Conservation (phyloP, 2,113 vertebrate genomes). For the Takifugu flavidus region DNA sequence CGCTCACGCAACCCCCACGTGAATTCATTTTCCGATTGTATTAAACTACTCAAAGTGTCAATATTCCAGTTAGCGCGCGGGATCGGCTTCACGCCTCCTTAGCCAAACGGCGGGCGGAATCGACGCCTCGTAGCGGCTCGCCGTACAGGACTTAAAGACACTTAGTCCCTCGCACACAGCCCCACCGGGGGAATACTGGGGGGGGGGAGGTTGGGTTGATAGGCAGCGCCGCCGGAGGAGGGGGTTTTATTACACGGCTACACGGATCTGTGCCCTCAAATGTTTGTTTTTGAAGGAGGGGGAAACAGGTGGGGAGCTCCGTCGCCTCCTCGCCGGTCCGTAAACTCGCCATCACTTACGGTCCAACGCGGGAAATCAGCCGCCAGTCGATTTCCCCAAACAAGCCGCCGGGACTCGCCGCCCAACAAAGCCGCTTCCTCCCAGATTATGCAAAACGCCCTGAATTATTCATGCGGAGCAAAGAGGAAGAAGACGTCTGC, state of each 20-base stretch:
- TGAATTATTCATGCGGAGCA: constrained; percentile 71
- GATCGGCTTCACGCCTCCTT: constrained; percentile 6
- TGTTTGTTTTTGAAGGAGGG: too few species aligned
- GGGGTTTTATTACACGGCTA: constrained; percentile 35
- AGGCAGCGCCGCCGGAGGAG: constrained; percentile 43
- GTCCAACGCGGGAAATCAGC: too few species aligned
- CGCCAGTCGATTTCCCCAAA: too few species aligned
- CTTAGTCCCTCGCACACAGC: constrained; percentile 48
- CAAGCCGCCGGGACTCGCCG: too few species aligned
- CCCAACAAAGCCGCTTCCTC: too few species aligned
- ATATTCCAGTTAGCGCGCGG: neutral
- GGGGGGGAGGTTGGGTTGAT: constrained; percentile 21
- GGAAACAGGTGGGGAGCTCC: too few species aligned
- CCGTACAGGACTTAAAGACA: constrained; percentile 32
- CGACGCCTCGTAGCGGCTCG: neutral
- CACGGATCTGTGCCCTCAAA: neutral
- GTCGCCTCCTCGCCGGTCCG: too few species aligned
- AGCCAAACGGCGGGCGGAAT: constrained; percentile 1
- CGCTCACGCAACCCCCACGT: neutral
- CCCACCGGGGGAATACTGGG: constrained; percentile 19
- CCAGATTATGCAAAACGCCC: constrained; percentile 64
- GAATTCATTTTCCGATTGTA: constrained; percentile 13
- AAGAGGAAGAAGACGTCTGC: constrained; percentile 27
- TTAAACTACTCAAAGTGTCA: constrained; percentile 13
- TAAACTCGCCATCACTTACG: neutral